phyloP scores from a whole-genome alignment of 2,113 vertebrate genomes.

The Percina caprodes region DNA sequence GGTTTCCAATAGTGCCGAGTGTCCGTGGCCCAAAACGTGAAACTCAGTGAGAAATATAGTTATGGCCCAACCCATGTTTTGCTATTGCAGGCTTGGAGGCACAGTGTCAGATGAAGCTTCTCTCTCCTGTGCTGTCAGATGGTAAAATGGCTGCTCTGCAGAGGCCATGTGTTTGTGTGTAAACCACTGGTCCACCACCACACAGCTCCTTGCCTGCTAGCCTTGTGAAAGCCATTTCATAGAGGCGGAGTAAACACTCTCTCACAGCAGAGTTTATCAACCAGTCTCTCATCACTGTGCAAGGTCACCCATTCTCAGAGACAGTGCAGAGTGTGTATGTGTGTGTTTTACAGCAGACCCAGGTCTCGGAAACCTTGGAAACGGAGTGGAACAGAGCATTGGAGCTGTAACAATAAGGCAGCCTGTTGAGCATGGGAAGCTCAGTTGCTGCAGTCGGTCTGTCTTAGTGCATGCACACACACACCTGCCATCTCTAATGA shows the following conservation, averaged over 20 bases:
- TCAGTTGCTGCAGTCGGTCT: slow-evolving; percentile 59
- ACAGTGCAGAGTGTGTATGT: slow-evolving; percentile 35
- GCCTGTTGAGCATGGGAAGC: slow-evolving; percentile 75
- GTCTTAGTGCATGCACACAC: slow-evolving; percentile 38
- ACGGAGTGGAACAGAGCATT: slow-evolving; percentile 56
- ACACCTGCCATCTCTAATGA: slow-evolving; percentile 80
- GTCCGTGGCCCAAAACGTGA: not conserved
- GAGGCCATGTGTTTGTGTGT: slow-evolving; percentile 23
- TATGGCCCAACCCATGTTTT: slow-evolving; percentile 1
- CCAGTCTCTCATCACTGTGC: slow-evolving; percentile 61
- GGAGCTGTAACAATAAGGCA: slow-evolving; percentile 57
- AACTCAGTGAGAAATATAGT: not conserved
- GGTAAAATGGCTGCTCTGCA: slow-evolving; percentile 48
- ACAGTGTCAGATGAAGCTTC: slow-evolving; percentile 8
- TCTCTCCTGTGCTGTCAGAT: slow-evolving; percentile 22
- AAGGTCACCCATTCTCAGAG: slow-evolving; percentile 66
- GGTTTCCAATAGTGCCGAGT: not conserved
- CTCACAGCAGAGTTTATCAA: slow-evolving; percentile 65
- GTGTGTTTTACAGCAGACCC: slow-evolving; percentile 13
- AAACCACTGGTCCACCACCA: slow-evolving; percentile 1
- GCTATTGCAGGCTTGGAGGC: slow-evolving; percentile 6
- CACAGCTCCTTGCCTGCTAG: slow-evolving; percentile 14
- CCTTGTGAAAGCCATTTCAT: slow-evolving; percentile 40
- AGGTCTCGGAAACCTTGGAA: slow-evolving; percentile 53
- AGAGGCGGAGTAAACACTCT: slow-evolving; percentile 49